These are phyloP conservation scores for Martes martes DNA, from an alignment of 2,113 vertebrate genomes.

Conservation along the genomic window DNA sequence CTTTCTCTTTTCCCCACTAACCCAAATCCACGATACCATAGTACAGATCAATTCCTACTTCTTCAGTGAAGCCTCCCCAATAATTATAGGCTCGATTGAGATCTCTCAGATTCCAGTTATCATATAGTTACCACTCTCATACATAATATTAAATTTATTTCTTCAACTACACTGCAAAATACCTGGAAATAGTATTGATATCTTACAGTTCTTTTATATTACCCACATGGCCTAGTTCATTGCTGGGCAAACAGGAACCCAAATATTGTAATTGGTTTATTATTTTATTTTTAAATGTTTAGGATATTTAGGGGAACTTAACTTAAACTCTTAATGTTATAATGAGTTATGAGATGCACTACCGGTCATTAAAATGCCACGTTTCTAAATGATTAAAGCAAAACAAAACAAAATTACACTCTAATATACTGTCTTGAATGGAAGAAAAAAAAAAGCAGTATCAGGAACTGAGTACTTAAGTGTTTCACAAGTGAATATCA, in stretches of 20 bases:
- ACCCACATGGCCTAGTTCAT: background rate
- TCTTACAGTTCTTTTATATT: constrained; percentile 41
- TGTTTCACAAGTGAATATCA: constrained; percentile 6
- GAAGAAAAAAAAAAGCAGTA: background rate
- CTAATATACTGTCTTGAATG: constrained; percentile 22
- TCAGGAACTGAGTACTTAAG: background rate
- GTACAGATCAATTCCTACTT: constrained; percentile 24
- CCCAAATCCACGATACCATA: background rate
- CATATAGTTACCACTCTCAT: background rate
- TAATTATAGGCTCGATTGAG: background rate
- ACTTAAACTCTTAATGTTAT: constrained; percentile 46
- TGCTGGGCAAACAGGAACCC: background rate
- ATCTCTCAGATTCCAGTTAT: constrained; percentile 15
- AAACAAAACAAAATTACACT: constrained; percentile 49
- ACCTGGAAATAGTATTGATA: background rate
- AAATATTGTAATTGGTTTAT: constrained; percentile 12
- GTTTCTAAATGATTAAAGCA: constrained; percentile 43
- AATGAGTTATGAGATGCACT: background rate
- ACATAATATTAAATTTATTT: background rate
- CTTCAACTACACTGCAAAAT: constrained; percentile 23
- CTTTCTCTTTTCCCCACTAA: background rate
- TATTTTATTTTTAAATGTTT: constrained; percentile 49
- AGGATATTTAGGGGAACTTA: constrained; percentile 14
- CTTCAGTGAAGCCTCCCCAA: constrained; percentile 9
- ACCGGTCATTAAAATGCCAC: constrained; percentile 45